Evolutionary conservation across 2,113 vertebrate species (phyloP), one percentile per base, ranked within the genome.

Genomic region (Sylvicapra grimmia): DNA sequence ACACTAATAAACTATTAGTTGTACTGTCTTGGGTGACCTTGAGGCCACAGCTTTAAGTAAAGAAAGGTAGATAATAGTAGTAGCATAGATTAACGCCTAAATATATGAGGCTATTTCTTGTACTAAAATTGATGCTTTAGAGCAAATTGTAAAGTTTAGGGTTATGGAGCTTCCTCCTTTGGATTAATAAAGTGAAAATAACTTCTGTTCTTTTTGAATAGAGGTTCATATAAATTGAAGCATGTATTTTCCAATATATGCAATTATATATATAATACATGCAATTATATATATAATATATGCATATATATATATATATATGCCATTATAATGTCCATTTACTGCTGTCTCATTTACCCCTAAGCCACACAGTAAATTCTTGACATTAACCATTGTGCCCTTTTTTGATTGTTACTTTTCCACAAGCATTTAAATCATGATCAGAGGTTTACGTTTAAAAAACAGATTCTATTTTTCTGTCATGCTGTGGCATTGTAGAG

Each of bases 371-470:
- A 23, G 16, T 47, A 53, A 36, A 25, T 89, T n/a, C 77, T 54
- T 77, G 56, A 77, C 8, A 54, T 80, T 56, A 61, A 47, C 4
- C 36, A 21, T 61, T 33, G 19, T 85, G 80, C 12, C 27, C n/a
- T 85, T 94, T 83, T 72, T 36, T 68, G 13, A 63, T 14, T 14
- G 19, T 23, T 29, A 61, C 31, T n/a, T 89, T 93, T 90, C 29
- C 27, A 47, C 4, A 58, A 36, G 2, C 10, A 1, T 89, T 56
- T 56, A 75, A 85, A 44, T 82, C 58, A n/a, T 53, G 8, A 65
- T 85, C 40, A 94, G 59, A 95, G 29, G 13, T n/a, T 53, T 58
- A n/a, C 14, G 21, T 49, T 89, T 90, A n/a, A 77, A 10, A 68
- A 33, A 36, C 12, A 85, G 33, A 79, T 84, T 15, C 4, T 33